Base-by-base conservation (phyloP, 2,888 invertebrate genomes). In the Meliscaeva auricollis region DNA sequence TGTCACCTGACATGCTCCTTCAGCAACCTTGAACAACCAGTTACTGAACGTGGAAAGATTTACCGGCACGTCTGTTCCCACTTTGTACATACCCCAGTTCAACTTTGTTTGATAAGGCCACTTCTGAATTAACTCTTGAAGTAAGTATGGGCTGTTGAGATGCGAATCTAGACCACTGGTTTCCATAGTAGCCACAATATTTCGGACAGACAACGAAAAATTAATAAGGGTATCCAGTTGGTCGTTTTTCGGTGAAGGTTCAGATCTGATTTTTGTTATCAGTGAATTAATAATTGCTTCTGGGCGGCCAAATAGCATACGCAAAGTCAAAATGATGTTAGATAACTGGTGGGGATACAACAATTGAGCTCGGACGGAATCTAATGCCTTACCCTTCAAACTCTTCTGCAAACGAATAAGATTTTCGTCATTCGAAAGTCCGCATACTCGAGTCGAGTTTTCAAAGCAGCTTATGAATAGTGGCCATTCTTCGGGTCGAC, bases 381-480 rank as follows among this genome's bases (percentile, higher is more conserved):
- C 82, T 52, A 78, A 30, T 3, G 75, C 68, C 22, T 58, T 74
- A 11, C 64, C 69, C 48, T 69, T 80, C 22, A 80, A 32, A 26
- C 46, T 17, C 13, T 44, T 46, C n/a, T 81, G 62, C 8, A 80
- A 35, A 4, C 69, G 69, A 9, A 69, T 60, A 6, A 62, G 32
- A 48, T 68, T 80, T 52, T 74, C 52, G 0, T 46, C 73, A 35
- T 87, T 66, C 1, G 46, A 62, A 30, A 77, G 84, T 3, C 79
- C 80, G 1, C 83, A 87, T 3, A 81, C 54, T 13, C 75, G 50
- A 0, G 87, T 87, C 3, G 78, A 74, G 26, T 87, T 79, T 52
- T 79, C 78, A 32, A 56, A 88, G 13, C 69, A 80, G 30, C 78
- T 76, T 22, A 83, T 81, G n/a, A 87, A 87, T 0, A 87, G 44